Evolutionary conservation across 1,140 invertebrate genomes (phyloP).

Genomic region (Drosophila biarmipes): DNA sequence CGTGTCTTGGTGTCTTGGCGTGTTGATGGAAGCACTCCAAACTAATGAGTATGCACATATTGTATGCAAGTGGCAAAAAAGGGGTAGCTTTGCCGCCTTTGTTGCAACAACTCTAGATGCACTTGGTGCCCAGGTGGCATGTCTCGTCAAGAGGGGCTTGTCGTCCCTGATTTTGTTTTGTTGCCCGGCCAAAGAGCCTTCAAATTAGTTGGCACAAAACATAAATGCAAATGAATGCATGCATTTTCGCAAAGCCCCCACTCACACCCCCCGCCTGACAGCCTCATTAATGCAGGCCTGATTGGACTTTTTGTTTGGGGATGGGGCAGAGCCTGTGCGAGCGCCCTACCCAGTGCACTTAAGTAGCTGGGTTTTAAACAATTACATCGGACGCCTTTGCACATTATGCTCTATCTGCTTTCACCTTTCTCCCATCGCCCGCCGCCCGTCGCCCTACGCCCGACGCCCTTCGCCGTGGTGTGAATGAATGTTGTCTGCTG

Average conservation of each 20-base stretch:
- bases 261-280: background rate
- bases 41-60: slow-evolving; percentile 82
- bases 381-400: slow-evolving; percentile 79
- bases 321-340: background rate
- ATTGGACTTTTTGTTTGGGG: slow-evolving; percentile 77
- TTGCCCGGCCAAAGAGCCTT: slow-evolving; percentile 60
- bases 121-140: slow-evolving; percentile 57
- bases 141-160: slow-evolving; percentile 59
- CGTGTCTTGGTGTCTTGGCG: slow-evolving; percentile 49
- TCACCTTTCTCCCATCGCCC: slow-evolving; percentile 7
- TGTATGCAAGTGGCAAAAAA: slow-evolving; percentile 64
- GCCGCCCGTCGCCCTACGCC: background rate
- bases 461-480: background rate
- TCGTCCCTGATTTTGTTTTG: slow-evolving; percentile 79
- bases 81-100: slow-evolving; percentile 30
- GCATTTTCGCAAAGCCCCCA: background rate
- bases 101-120: slow-evolving; percentile 69
- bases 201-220: slow-evolving; percentile 82
- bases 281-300: slow-evolving; percentile 78
- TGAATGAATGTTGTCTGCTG: slow-evolving; percentile 61
- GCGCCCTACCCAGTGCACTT: slow-evolving; percentile 50
- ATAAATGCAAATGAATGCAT: slow-evolving; percentile 81
- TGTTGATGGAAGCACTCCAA: slow-evolving; percentile 82
- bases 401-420: slow-evolving; percentile 64
- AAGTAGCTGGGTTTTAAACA: slow-evolving; percentile 79